These are phyloP conservation scores for Megalurothrips usitatus DNA, from an alignment of 2,888 invertebrate genomes.

Conservation along the genomic window DNA sequence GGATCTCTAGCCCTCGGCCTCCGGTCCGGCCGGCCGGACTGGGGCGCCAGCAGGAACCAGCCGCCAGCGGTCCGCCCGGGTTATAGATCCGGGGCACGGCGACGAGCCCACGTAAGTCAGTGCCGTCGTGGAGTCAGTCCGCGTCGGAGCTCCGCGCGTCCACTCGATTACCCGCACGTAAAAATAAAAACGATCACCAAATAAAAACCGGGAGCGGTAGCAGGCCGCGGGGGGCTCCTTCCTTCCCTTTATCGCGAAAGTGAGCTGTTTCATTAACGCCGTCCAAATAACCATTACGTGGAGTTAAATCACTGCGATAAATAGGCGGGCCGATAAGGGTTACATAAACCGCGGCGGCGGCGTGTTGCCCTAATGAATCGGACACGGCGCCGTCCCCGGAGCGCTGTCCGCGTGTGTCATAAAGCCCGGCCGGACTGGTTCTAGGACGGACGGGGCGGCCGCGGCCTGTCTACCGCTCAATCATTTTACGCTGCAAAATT, in stretches of 20 bases:
- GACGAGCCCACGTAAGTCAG: too few species aligned
- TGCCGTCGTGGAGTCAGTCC: too few species aligned
- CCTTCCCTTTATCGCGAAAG: constrained; percentile 1
- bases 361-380: neutral
- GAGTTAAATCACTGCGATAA: neutral
- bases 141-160: too few species aligned
- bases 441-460: too few species aligned
- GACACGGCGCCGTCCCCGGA: neutral
- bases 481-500: too few species aligned
- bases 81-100: neutral
- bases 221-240: too few species aligned
- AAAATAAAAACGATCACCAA: neutral
- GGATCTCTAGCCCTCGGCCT: too few species aligned
- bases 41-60: too few species aligned
- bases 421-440: neutral
- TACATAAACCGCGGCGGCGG: neutral
- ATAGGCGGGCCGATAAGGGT: neutral
- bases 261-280: constrained; percentile 10
- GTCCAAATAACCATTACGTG: neutral
- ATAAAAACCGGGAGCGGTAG: neutral
- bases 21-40: too few species aligned
- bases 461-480: too few species aligned
- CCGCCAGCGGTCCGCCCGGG: neutral
- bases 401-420: neutral
- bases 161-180: neutral